Evolutionary conservation across 2,888 invertebrate genomes (phyloP).

Genomic region (Lepeophtheirus nordmannii): DNA sequence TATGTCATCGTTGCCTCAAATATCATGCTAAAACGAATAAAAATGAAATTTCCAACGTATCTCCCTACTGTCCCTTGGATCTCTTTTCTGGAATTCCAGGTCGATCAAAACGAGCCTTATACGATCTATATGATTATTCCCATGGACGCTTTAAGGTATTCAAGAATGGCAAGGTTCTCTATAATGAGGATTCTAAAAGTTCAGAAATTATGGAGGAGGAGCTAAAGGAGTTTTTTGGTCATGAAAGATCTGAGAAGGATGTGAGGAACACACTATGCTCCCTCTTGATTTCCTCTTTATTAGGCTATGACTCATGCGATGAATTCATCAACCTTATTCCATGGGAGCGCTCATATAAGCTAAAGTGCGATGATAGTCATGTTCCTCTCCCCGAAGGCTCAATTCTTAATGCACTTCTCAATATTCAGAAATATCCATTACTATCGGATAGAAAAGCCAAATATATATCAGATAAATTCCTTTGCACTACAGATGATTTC

Average conservation of each 20-base stretch:
- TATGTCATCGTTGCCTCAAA: slow-evolving; percentile 23
- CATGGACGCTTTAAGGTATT: slow-evolving; percentile 29
- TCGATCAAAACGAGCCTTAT: slow-evolving; percentile 27
- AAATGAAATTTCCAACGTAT: slow-evolving; percentile 34
- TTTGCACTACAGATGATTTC: not conserved
- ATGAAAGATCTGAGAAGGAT: not conserved
- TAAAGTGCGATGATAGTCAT: no score
- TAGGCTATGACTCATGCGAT: not conserved
- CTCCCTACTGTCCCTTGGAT: slow-evolving; percentile 38
- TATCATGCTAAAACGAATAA: slow-evolving; percentile 33
- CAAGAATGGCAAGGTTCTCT: slow-evolving; percentile 26
- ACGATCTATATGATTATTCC: slow-evolving; percentile 27
- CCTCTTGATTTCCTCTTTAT: not conserved
- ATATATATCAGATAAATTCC: not conserved
- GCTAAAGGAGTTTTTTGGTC: not conserved
- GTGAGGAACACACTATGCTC: not conserved
- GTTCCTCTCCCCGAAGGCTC: not conserved
- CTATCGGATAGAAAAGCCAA: not conserved
- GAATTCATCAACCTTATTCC: not conserved
- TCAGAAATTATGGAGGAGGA: not conserved
- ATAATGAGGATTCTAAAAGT: slow-evolving; percentile 14
- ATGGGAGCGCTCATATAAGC: not conserved
- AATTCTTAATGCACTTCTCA: not conserved
- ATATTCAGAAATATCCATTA: not conserved
- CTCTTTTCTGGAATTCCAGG: slow-evolving; percentile 34